Conservation (phyloP, 2,888 invertebrate species). For the Xanthorhoe designata region DNA sequence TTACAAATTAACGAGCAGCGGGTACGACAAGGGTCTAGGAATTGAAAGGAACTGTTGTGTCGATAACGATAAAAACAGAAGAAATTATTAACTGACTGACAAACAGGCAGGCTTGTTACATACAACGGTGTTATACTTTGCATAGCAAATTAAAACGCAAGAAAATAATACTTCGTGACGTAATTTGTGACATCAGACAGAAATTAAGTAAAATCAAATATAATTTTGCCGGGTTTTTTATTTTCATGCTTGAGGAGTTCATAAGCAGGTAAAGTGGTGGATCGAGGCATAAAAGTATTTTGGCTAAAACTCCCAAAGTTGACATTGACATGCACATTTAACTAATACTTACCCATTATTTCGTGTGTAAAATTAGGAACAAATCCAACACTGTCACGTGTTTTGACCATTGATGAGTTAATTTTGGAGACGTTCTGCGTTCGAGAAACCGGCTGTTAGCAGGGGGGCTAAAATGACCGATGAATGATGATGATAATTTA, state of each 20-base stretch:
- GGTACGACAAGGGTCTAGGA: neutral
- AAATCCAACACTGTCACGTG: no score
- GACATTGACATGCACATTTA: slow-evolving; percentile 5
- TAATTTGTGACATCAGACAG: neutral
- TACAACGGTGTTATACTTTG: neutral
- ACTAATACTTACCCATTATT: no score
- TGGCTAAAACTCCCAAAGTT: slow-evolving; percentile 16
- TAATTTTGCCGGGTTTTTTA: neutral
- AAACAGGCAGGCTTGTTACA: neutral
- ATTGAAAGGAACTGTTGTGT: neutral
- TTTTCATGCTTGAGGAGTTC: no score
- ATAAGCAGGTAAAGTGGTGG: neutral
- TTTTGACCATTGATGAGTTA: no score
- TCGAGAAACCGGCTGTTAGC: no score
- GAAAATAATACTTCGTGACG: neutral
- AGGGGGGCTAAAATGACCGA: no score
- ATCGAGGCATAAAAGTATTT: no score
- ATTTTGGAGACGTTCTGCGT: no score
- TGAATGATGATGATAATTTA: no score
- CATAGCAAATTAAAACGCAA: neutral
- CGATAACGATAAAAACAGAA: neutral
- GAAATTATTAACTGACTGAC: neutral
- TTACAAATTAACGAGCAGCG: neutral
- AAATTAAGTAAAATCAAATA: slow-evolving; percentile 4
- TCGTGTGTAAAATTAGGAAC: no score